Percentiles rank a stretch among this genome's conserved stretches.
Evolutionary conservation across 2,797 vertebrate genomes (phyloP).

Genomic region (Poeciliopsis gracilis): DNA sequence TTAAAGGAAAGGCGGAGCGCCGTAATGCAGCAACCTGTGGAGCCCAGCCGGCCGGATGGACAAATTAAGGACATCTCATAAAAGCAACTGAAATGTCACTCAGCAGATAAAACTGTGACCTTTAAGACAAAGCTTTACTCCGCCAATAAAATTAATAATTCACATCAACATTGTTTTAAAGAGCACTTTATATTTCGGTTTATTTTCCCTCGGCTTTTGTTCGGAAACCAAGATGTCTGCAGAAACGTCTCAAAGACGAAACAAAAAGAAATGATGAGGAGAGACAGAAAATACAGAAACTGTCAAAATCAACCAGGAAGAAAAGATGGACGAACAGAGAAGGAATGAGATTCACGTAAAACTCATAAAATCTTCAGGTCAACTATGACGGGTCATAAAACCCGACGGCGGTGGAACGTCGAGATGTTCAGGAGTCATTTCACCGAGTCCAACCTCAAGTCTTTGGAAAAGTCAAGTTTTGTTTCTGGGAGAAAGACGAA

Average conservation of each 20-base stretch:
- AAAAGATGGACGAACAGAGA: background rate
- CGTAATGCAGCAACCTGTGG: conserved; percentile 66
- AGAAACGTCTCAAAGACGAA: background rate
- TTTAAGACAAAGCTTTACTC: conserved; percentile 11
- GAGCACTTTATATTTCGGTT: background rate
- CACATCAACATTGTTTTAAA: conserved; percentile 1
- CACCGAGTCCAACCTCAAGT: background rate
- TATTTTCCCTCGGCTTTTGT: too few species aligned
- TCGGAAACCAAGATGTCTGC: background rate
- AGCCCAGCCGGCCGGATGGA: conserved; percentile 38
- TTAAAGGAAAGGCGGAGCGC: conserved; percentile 45
- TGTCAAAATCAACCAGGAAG: background rate
- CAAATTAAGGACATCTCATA: conserved; percentile 34
- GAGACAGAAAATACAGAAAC: background rate
- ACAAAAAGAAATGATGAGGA: conserved; percentile 2
- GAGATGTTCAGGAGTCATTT: background rate
- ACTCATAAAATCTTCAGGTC: background rate
- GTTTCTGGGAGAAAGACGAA: too few species aligned
- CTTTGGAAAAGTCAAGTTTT: background rate
- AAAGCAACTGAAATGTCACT: conserved; percentile 23
- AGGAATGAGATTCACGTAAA: background rate
- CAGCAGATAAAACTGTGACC: conserved; percentile 15
- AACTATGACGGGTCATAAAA: background rate
- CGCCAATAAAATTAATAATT: conserved; percentile 6
- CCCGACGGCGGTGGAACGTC: background rate